Conservation (phyloP, 2,113 vertebrate genomes). For the Pyrgilauda ruficollis region DNA sequence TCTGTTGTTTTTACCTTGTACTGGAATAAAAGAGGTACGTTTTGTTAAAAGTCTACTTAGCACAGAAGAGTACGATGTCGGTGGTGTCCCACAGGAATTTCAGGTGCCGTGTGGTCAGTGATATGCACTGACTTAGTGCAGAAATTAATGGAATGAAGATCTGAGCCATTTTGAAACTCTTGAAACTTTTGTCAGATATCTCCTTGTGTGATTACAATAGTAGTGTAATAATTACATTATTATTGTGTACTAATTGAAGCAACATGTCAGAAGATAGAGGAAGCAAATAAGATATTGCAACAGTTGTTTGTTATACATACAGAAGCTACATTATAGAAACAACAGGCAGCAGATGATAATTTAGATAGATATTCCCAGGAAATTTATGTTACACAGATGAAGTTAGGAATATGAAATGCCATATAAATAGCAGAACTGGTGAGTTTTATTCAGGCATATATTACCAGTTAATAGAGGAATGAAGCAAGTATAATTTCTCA, state of each 20-base stretch:
- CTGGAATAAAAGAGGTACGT: neutral
- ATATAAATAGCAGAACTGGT: neutral
- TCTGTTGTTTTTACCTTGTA: neutral
- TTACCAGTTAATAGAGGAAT: neutral
- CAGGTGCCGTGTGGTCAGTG: neutral
- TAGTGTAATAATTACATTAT: neutral
- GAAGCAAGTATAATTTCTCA: neutral
- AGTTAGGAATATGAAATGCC: neutral
- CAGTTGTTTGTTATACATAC: neutral
- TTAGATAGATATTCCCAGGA: neutral
- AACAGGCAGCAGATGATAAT: neutral
- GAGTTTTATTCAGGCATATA: neutral
- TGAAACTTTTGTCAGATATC: neutral
- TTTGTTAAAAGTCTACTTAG: neutral
- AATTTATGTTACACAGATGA: neutral
- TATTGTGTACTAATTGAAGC: constrained; percentile 1
- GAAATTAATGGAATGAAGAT: neutral
- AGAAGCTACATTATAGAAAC: neutral
- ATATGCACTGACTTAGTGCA: neutral
- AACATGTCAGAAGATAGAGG: neutral
- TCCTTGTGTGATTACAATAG: neutral
- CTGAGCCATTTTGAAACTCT: neutral
- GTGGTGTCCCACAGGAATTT: neutral
- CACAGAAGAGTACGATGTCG: neutral
- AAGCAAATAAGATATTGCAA: neutral